phyloP scores from a whole-genome alignment of 2,113 vertebrate genomes.

The Boleophthalmus pectinirostris region DNA sequence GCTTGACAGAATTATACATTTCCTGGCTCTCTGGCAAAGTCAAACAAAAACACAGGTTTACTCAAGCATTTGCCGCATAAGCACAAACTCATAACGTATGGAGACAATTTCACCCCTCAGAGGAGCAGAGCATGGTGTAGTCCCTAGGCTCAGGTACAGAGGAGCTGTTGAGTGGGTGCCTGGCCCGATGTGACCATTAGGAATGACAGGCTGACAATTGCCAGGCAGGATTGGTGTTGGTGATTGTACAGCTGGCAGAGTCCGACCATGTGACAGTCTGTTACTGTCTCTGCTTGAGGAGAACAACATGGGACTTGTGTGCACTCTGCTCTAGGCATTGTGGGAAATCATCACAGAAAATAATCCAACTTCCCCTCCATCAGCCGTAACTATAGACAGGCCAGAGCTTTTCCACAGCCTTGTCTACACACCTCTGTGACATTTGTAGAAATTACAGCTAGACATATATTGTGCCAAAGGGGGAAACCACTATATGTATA shows the following conservation, averaged over 20 bases:
- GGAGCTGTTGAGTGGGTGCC: constrained; percentile 60
- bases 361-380: constrained; percentile 33
- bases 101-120: constrained; percentile 33
- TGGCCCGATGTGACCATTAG: constrained; percentile 70
- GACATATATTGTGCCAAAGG: neutral
- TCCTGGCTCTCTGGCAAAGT: constrained; percentile 20
- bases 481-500: neutral
- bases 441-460: constrained; percentile 1
- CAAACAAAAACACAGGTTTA: constrained; percentile 28
- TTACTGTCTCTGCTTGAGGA: constrained; percentile 55
- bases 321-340: constrained; percentile 42
- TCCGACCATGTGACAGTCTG: constrained; percentile 68
- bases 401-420: constrained; percentile 31
- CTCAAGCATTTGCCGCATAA: constrained; percentile 29
- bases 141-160: constrained; percentile 52
- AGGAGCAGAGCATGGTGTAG: constrained; percentile 34
- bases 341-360: constrained; percentile 50
- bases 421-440: constrained; percentile 2
- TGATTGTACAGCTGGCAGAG: constrained; percentile 77
- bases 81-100: constrained; percentile 24
- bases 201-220: constrained; percentile 72
- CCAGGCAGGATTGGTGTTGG: constrained; percentile 73
- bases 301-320: constrained; percentile 60
- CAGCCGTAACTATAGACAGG: constrained; percentile 48
- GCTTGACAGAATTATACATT: constrained; percentile 50